Evolutionary conservation across 2,888 invertebrate genomes (phyloP).

Genomic region (Smittia aterrima): DNA sequence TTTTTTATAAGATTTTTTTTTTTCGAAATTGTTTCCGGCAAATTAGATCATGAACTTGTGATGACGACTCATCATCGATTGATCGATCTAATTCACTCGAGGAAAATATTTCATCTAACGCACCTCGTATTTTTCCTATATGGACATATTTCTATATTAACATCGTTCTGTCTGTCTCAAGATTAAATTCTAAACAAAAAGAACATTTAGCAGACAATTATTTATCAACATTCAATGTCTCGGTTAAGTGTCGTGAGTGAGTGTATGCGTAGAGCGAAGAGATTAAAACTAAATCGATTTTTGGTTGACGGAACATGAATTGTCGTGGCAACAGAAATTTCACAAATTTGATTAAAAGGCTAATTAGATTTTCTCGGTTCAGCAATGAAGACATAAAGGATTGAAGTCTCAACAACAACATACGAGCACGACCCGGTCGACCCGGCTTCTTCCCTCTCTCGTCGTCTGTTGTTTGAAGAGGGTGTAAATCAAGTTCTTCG

Average conservation of each 20-base stretch:
- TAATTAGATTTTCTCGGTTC: neutral
- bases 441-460: neutral
- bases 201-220: conserved; percentile 27
- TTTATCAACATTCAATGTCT: conserved; percentile 27
- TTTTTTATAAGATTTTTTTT: conserved; percentile 23
- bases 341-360: neutral
- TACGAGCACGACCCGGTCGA: too few species aligned
- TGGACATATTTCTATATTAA: conserved; percentile 42
- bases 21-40: conserved; percentile 41
- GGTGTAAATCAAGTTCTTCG: neutral
- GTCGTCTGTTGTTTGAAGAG: neutral
- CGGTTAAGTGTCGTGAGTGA: conserved; percentile 3
- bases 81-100: conserved; percentile 30
- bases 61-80: neutral
- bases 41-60: conserved; percentile 24
- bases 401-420: too few species aligned
- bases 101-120: conserved; percentile 40
- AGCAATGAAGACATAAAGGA: neutral
- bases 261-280: neutral
- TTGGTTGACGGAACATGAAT: neutral
- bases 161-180: conserved; percentile 41
- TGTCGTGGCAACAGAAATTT: neutral
- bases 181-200: conserved; percentile 33
- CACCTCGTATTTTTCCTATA: conserved; percentile 41
- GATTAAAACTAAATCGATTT: neutral